phyloP scores from a whole-genome alignment of 1,140 invertebrate genomes.

The Venustaconcha ellipsiformis region DNA sequence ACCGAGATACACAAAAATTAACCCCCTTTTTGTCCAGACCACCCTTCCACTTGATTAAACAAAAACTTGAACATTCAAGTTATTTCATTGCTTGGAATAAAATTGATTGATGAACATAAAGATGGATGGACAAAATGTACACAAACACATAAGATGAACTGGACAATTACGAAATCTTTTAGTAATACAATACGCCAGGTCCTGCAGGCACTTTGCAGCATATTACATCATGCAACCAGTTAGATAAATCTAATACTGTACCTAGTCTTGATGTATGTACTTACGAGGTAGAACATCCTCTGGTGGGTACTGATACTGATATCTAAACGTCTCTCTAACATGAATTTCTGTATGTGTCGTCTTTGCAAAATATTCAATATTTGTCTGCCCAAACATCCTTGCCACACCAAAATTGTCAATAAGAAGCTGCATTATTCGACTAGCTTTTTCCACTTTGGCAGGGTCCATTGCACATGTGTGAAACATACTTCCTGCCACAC shows the following conservation, averaged over 20 bases:
- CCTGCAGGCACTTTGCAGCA: neutral
- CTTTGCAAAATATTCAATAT: conserved; percentile 95
- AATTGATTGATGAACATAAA: neutral
- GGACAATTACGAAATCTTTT: too few species aligned
- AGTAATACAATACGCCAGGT: too few species aligned
- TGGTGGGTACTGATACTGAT: conserved; percentile 64
- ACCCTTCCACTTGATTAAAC: too few species aligned
- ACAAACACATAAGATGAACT: neutral
- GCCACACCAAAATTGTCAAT: conserved; percentile 97
- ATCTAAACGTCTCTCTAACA: conserved; percentile 64
- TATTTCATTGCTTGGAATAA: too few species aligned
- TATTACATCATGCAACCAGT: neutral
- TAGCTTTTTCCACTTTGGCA: conserved; percentile 79
- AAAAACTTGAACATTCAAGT: too few species aligned
- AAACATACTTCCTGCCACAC: conserved; percentile 98
- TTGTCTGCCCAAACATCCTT: conserved; percentile 94
- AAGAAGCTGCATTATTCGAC: conserved; percentile 71
- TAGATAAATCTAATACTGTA: neutral
- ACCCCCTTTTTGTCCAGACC: too few species aligned
- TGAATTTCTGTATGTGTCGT: conserved; percentile 64
- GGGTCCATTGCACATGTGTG: conserved; percentile 73
- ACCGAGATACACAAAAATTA: too few species aligned
- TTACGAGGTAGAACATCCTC: conserved; percentile 63
- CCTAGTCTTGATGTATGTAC: conserved; percentile 23
- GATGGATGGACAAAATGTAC: neutral